Evolutionary conservation across 2,888 invertebrate genomes (phyloP).

Genomic region (Syrista parreyssii): DNA sequence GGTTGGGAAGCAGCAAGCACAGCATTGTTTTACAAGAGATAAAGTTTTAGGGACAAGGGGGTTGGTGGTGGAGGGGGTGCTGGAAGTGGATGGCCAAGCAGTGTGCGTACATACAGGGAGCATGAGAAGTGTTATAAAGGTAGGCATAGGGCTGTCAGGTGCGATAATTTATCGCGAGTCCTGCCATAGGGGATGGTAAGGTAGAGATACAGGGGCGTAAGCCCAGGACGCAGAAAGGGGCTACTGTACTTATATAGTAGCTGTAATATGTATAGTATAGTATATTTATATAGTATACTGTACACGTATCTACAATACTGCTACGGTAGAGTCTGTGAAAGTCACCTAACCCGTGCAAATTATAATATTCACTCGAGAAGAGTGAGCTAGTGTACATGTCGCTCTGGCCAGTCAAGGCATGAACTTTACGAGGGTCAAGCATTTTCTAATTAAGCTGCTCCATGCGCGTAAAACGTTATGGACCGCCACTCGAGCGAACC

Average conservation of each 20-base stretch:
- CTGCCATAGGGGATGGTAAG: conserved; percentile 6
- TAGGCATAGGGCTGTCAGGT: conserved; percentile 33
- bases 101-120: neutral
- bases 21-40: conserved; percentile 24
- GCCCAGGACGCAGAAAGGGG: conserved; percentile 1
- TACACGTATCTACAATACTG: neutral
- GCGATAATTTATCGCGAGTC: conserved; percentile 29
- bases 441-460: conserved; percentile 58
- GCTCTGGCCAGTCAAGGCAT: conserved; percentile 10
- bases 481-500: conserved; percentile 35
- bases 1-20: conserved; percentile 3
- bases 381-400: conserved; percentile 8
- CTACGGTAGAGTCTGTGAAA: conserved; percentile 5
- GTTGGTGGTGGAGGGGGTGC: neutral
- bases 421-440: conserved; percentile 54
- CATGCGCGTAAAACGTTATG: conserved; percentile 49
- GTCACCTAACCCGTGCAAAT: conserved; percentile 30
- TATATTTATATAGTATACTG: neutral
- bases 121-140: conserved; percentile 24
- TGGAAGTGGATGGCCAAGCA: conserved; percentile 1
- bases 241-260: neutral
- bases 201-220: conserved; percentile 7
- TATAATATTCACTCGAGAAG: conserved; percentile 33
- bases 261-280: neutral
- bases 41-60: conserved; percentile 13